These are phyloP conservation scores for Rhea pennata DNA, from an alignment of 2,113 vertebrate genomes.

Conservation along the genomic window DNA sequence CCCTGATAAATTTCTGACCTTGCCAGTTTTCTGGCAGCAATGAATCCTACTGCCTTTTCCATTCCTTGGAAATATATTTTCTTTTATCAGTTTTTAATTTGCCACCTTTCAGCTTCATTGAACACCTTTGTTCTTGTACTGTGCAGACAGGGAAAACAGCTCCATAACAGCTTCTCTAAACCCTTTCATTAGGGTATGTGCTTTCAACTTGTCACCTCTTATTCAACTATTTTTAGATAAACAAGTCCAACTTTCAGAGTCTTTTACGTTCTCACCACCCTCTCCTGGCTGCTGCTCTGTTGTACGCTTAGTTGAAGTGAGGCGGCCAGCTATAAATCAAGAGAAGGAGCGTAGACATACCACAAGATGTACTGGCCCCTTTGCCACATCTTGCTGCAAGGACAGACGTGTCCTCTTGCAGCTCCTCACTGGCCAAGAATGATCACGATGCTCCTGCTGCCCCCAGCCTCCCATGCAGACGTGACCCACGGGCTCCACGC, in stretches of 20 bases:
- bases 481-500: neutral
- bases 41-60: neutral
- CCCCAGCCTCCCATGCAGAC: neutral
- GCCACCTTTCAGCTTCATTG: slow-evolving; percentile 53
- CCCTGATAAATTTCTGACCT: neutral
- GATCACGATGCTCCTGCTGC: neutral
- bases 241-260: neutral
- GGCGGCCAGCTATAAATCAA: neutral
- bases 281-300: neutral
- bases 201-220: slow-evolving; percentile 33
- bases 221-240: neutral
- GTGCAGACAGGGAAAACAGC: slow-evolving; percentile 17
- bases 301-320: neutral
- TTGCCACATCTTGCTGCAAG: neutral
- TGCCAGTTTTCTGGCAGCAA: neutral
- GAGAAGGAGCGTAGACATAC: neutral
- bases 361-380: fast-evolving
- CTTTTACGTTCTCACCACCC: neutral
- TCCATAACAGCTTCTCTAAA: slow-evolving; percentile 17
- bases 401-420: neutral
- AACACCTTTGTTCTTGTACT: slow-evolving; percentile 15
- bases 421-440: neutral
- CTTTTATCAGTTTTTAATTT: slow-evolving; percentile 62
- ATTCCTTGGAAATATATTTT: slow-evolving; percentile 27
- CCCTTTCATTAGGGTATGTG: neutral